Evolutionary conservation across 1,140 invertebrate genomes (phyloP).

Genomic region (Zaprionus africanus): DNA sequence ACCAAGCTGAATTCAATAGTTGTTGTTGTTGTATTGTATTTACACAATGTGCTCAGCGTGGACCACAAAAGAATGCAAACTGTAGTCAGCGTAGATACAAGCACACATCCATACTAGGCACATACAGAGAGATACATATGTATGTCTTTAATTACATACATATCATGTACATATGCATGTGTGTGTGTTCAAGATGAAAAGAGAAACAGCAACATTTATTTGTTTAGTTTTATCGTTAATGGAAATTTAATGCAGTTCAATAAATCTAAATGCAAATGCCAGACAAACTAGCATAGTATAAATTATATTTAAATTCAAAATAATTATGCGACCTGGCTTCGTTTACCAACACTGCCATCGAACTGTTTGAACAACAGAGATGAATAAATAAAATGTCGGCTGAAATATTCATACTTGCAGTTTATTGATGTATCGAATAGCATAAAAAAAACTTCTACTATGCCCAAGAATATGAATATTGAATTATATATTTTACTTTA

Average conservation of each 20-base stretch:
- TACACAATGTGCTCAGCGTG: slow-evolving; percentile 11
- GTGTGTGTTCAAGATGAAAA: slow-evolving; percentile 8
- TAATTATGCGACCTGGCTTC: slow-evolving; percentile 14
- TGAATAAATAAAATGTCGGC: not conserved
- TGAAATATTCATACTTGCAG: no score
- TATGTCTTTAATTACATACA: not conserved
- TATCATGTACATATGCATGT: not conserved
- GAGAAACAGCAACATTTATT: slow-evolving; percentile 24
- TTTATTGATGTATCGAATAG: not conserved
- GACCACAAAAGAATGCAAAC: slow-evolving; percentile 22
- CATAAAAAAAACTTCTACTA: no score
- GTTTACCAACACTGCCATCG: not conserved
- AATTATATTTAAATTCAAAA: slow-evolving; percentile 27
- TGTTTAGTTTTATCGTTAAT: slow-evolving; percentile 43
- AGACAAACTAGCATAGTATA: slow-evolving; percentile 12
- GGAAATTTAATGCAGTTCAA: slow-evolving; percentile 52
- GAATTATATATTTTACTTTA: no score
- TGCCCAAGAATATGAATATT: no score
- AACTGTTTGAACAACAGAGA: not conserved
- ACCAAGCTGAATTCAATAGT: slow-evolving; percentile 19
- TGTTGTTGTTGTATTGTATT: slow-evolving; percentile 20
- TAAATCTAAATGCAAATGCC: slow-evolving; percentile 41
- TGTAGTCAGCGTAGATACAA: not conserved
- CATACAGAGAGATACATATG: not conserved
- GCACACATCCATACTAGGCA: not conserved